Percentiles rank a stretch among this genome's conserved stretches.
These are phyloP conservation scores for Eilema caniola DNA, from an alignment of 2,888 invertebrate species.

Conservation along the genomic window DNA sequence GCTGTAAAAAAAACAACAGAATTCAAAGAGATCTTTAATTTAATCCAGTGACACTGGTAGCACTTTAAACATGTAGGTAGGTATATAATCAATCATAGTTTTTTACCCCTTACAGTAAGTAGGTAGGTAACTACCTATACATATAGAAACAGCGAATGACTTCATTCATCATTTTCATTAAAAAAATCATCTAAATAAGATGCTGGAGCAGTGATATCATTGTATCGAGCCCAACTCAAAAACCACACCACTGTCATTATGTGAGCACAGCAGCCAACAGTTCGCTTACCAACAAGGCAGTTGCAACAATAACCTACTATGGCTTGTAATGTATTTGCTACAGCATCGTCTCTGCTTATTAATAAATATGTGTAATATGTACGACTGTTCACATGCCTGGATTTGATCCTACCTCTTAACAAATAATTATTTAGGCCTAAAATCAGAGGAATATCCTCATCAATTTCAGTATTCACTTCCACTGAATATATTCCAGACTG, in stretches of 20 bases:
- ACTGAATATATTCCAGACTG: conserved; percentile 1
- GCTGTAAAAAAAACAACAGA: too few relatives aligned
- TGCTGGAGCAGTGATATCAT: neutral
- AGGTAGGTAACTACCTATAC: too few relatives aligned
- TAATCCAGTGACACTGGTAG: too few relatives aligned
- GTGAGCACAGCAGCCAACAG: conserved; percentile 17
- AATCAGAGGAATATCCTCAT: conserved; percentile 2
- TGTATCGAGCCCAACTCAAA: conserved; percentile 10
- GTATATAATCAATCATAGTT: too few relatives aligned
- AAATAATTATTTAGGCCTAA: conserved; percentile 3
- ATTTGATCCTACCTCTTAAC: conserved; percentile 1
- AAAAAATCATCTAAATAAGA: too few relatives aligned
- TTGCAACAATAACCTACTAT: conserved; percentile 5
- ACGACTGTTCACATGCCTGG: conserved; percentile 1
- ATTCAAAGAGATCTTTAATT: too few relatives aligned
- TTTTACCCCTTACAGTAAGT: too few relatives aligned
- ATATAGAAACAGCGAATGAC: too few relatives aligned
- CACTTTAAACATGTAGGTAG: too few relatives aligned
- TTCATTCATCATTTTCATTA: too few relatives aligned
- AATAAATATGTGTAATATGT: conserved; percentile 1
- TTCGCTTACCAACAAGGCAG: neutral
- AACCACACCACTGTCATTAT: conserved; percentile 7
- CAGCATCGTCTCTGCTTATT: neutral
- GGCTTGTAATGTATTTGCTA: neutral
- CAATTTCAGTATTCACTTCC: conserved; percentile 6